Evolutionary conservation across 2,113 vertebrate genomes (phyloP).

Genomic region (Peromyscus leucopus): DNA sequence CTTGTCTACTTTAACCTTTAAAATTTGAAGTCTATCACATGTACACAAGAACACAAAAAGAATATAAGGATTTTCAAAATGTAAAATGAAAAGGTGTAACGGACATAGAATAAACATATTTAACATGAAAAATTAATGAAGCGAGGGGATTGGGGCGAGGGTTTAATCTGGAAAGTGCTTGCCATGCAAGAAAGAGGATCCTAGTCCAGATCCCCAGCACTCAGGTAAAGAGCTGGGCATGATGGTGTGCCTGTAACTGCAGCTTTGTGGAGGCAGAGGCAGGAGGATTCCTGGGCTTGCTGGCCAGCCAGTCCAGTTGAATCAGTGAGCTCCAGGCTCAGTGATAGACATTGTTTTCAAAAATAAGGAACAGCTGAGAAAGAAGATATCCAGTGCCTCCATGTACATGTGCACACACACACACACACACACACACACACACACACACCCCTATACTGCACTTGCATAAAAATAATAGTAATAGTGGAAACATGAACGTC

Average conservation of each 20-base stretch:
- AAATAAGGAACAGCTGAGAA: background rate
- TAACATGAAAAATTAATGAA: background rate
- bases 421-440: background rate
- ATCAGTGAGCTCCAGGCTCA: background rate
- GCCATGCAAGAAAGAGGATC: background rate
- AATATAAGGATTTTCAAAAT: background rate
- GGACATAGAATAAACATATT: background rate
- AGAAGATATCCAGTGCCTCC: background rate
- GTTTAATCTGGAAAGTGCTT: background rate
- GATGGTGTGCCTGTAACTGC: background rate
- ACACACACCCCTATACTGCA: background rate
- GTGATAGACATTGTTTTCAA: background rate
- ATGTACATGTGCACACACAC: background rate
- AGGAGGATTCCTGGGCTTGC: too few relatives aligned
- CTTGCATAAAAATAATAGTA: background rate
- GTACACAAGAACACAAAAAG: background rate
- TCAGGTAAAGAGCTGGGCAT: background rate
- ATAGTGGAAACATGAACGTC: background rate
- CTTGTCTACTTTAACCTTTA: background rate
- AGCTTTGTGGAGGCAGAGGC: background rate
- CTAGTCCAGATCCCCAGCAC: background rate
- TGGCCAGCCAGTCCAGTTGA: background rate
- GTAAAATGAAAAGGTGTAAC: background rate
- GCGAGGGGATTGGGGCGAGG: background rate
- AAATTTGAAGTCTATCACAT: background rate